Conservation (phyloP, 2,797 vertebrate genomes). For the Spinus olivaceus region DNA sequence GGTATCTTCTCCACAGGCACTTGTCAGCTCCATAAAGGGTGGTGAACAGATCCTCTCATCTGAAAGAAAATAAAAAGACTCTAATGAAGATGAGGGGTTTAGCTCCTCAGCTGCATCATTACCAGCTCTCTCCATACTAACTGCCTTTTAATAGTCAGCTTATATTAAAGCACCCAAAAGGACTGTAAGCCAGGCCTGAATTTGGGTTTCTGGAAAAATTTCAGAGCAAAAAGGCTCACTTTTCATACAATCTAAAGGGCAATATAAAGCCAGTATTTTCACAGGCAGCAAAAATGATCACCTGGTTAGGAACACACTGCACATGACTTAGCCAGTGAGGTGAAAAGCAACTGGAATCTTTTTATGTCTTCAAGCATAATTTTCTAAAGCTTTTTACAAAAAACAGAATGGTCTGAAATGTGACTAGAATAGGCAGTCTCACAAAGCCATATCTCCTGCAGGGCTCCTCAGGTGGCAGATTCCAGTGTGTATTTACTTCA, state of each 20-base stretch:
- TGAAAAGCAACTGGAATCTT: not conserved
- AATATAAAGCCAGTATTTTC: not conserved
- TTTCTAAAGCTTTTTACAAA: not conserved
- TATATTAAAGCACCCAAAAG: not conserved
- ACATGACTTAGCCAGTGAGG: not conserved
- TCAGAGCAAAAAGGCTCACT: not conserved
- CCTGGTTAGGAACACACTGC: not conserved
- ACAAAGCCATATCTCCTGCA: not conserved
- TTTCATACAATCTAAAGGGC: not conserved
- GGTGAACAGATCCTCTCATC: slow-evolving; percentile 92
- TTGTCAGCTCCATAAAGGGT: slow-evolving; percentile 96
- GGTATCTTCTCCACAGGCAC: slow-evolving; percentile 88
- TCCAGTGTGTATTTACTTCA: not conserved
- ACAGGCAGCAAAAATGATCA: not conserved
- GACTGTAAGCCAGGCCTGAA: not conserved
- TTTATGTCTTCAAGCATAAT: not conserved
- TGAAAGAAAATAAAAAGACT: slow-evolving; percentile 42
- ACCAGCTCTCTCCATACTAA: not conserved
- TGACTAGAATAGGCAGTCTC: not conserved
- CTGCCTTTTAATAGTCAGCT: not conserved
- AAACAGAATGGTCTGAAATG: not conserved
- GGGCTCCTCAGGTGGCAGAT: not conserved
- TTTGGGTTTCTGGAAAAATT: not conserved
- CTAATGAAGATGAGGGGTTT: not conserved
- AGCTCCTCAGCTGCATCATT: not conserved